Conservation (phyloP, 2,113 vertebrate species). For the Mirza zaza region DNA sequence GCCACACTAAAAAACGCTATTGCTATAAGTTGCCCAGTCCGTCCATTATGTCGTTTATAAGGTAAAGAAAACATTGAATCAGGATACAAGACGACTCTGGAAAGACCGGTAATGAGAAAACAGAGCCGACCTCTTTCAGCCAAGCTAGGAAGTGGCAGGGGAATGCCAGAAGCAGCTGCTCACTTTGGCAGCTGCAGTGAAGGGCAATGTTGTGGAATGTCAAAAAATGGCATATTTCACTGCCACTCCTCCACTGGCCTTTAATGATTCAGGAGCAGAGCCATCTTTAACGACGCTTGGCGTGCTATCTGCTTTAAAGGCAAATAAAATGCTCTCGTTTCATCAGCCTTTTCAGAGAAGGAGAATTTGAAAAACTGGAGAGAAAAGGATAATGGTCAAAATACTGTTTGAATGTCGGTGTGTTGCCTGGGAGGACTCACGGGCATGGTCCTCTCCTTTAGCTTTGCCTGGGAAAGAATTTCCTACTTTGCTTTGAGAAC, state of each 20-base stretch:
- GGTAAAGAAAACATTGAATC: constrained; percentile 48
- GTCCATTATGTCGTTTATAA: constrained; percentile 25
- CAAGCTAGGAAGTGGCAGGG: background rate
- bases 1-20: background rate
- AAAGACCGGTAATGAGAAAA: constrained; percentile 63
- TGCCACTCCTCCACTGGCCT: constrained; percentile 24
- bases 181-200: constrained; percentile 71
- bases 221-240: constrained; percentile 53
- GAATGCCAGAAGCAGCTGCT: constrained; percentile 72
- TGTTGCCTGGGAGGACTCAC: background rate
- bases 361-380: background rate
- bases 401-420: background rate
- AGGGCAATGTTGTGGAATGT: constrained; percentile 68
- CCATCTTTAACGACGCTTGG: constrained; percentile 54
- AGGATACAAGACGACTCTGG: constrained; percentile 12
- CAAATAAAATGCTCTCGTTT: constrained; percentile 58
- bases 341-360: constrained; percentile 44
- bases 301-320: constrained; percentile 46
- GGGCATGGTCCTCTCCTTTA: background rate
- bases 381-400: background rate
- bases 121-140: constrained; percentile 71
- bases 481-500: background rate
- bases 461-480: constrained; percentile 1
- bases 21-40: background rate
- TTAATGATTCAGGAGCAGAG: constrained; percentile 70